These are phyloP conservation scores for Hydriomena furcata DNA, from an alignment of 2,888 invertebrate genomes.

Conservation along the genomic window DNA sequence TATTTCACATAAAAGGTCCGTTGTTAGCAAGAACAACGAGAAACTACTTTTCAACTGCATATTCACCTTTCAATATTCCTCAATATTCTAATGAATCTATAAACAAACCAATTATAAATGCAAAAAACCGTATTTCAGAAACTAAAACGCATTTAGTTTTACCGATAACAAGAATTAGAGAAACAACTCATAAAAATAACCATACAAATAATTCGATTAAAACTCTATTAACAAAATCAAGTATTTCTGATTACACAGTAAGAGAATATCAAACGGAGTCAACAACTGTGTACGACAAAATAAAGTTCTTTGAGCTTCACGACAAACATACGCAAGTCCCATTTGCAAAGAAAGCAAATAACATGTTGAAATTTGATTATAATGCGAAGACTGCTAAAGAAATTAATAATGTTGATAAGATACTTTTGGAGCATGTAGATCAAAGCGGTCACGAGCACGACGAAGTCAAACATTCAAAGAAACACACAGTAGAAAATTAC, in stretches of 20 bases:
- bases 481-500: slow-evolving; percentile 43
- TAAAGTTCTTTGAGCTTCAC: slow-evolving; percentile 72
- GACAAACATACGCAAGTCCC: slow-evolving; percentile 53
- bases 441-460: slow-evolving; percentile 38
- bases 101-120: background rate
- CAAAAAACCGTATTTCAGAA: background rate
- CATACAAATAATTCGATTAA: background rate
- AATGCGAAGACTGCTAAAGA: slow-evolving; percentile 26
- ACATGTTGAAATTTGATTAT: slow-evolving; percentile 27
- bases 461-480: slow-evolving; percentile 49
- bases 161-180: background rate
- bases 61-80: background rate
- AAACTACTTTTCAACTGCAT: background rate
- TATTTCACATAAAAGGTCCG: slow-evolving; percentile 32
- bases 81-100: background rate
- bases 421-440: slow-evolving; percentile 47
- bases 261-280: slow-evolving; percentile 5
- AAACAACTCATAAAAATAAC: background rate
- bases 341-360: slow-evolving; percentile 20
- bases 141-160: background rate
- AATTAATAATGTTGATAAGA: slow-evolving; percentile 34
- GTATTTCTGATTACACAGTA: background rate
- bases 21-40: background rate
- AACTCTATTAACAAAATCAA: background rate
- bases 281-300: slow-evolving; percentile 55